These are phyloP conservation scores for Phaethon lepturus DNA, from an alignment of 2,113 vertebrate species.

Conservation along the genomic window DNA sequence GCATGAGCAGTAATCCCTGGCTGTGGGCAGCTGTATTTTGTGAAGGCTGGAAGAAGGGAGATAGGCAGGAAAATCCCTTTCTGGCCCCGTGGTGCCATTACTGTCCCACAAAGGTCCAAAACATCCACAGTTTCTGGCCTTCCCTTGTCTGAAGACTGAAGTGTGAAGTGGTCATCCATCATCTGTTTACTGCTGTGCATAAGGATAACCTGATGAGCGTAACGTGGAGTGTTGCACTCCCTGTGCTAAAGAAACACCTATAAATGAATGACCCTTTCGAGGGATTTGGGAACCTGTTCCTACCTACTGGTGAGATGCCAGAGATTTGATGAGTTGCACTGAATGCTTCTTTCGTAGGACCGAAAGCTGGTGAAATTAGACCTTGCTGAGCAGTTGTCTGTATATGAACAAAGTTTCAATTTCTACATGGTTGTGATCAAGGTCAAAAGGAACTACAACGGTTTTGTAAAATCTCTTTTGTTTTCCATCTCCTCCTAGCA, in stretches of 20 bases:
- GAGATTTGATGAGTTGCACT: background rate
- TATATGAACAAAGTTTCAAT: background rate
- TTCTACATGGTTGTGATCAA: background rate
- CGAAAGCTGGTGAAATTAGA: background rate
- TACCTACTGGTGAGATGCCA: background rate
- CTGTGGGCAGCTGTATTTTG: background rate
- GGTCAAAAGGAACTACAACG: background rate
- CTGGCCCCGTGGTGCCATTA: background rate
- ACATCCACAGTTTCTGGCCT: background rate
- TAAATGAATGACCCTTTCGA: background rate
- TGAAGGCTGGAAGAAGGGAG: background rate
- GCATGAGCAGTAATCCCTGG: background rate
- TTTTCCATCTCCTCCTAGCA: background rate
- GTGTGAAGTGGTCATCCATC: background rate
- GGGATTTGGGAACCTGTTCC: background rate
- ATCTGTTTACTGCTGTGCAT: background rate
- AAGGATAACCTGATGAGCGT: background rate
- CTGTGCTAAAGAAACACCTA: background rate
- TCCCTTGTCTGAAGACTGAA: background rate
- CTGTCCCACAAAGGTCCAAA: fast-evolving
- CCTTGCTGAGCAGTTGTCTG: background rate
- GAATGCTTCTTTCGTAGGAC: background rate
- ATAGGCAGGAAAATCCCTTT: background rate
- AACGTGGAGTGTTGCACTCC: background rate
- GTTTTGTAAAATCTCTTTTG: background rate